Percentiles rank a stretch among this genome's conserved stretches.
These are phyloP conservation scores for Melanotaenia duboulayi DNA, from an alignment of 2,113 vertebrate species.

Conservation along the genomic window DNA sequence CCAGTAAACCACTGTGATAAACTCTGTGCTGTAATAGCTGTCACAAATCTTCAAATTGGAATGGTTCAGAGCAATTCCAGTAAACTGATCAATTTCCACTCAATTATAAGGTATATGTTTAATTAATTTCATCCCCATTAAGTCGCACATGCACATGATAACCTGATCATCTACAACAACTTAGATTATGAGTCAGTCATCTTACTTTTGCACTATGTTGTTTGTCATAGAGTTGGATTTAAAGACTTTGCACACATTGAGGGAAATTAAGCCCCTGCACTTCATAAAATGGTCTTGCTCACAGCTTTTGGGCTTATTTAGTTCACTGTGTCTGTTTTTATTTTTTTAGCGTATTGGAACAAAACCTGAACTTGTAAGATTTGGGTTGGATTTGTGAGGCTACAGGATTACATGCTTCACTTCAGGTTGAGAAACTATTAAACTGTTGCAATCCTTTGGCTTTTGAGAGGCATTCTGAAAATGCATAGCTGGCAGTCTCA, in stretches of 20 bases:
- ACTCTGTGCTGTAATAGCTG: slow-evolving; percentile 31
- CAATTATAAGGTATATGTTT: slow-evolving; percentile 1
- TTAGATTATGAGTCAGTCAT: not conserved
- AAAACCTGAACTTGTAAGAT: slow-evolving; percentile 43
- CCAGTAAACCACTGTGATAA: slow-evolving; percentile 37
- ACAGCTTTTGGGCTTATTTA: not conserved
- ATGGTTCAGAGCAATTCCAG: not conserved
- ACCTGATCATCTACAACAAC: not conserved
- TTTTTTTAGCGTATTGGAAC: slow-evolving; percentile 35
- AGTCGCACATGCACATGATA: not conserved
- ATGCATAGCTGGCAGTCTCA: not conserved
- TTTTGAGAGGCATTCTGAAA: slow-evolving; percentile 36
- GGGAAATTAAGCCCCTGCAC: not conserved
- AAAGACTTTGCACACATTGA: not conserved
- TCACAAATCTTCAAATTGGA: not conserved
- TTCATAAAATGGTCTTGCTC: not conserved
- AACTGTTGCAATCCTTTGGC: slow-evolving; percentile 41
- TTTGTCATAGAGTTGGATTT: not conserved
- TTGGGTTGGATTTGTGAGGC: slow-evolving; percentile 56
- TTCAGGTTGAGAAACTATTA: slow-evolving; percentile 48
- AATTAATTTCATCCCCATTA: too few species aligned
- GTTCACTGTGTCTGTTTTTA: slow-evolving; percentile 17
- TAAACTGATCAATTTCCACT: not conserved
- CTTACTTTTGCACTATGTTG: not conserved
- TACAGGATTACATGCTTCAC: slow-evolving; percentile 52